Evolutionary conservation across 1,140 invertebrate genomes (phyloP).

Genomic region (Aphelinus certus): DNA sequence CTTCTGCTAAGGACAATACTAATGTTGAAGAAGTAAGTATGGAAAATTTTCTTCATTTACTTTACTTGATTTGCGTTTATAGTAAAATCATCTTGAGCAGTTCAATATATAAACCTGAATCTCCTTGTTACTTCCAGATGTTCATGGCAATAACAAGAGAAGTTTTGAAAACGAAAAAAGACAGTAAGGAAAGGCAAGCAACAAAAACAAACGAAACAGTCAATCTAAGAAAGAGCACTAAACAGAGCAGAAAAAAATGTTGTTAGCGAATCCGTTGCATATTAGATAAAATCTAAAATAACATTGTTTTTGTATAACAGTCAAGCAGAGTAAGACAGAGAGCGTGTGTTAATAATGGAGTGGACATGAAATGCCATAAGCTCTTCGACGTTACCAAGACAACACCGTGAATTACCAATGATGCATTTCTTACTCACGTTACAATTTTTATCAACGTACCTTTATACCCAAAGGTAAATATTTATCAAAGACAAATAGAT

Average conservation of each 20-base stretch:
- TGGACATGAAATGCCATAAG: constrained; percentile 52
- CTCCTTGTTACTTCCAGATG: constrained; percentile 68
- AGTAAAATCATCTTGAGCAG: not conserved
- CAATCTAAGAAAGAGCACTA: constrained; percentile 65
- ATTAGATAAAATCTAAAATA: constrained; percentile 46
- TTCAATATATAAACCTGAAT: not conserved
- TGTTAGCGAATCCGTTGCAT: constrained; percentile 57
- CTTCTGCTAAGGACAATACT: constrained; percentile 98
- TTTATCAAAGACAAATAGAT: constrained; percentile 24
- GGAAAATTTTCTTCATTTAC: not conserved
- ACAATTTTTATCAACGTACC: constrained; percentile 34
- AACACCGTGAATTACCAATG: constrained; percentile 39
- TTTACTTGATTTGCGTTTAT: not conserved
- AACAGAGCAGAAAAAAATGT: constrained; percentile 62
- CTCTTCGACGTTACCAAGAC: constrained; percentile 39
- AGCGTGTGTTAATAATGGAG: constrained; percentile 49
- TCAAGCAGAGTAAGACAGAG: constrained; percentile 53
- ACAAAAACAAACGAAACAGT: constrained; percentile 70
- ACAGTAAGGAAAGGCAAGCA: constrained; percentile 70
- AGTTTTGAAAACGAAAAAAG: constrained; percentile 76
- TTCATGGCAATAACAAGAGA: constrained; percentile 78
- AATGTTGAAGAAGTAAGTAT: constrained; percentile 94
- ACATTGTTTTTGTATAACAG: constrained; percentile 46
- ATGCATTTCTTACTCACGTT: constrained; percentile 42
- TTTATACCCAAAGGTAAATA: constrained; percentile 36